A percentile compares a stretch with the other conserved stretches of the same genome.
Conservation (phyloP, 2,113 vertebrate species). For the Origma solitaria region DNA sequence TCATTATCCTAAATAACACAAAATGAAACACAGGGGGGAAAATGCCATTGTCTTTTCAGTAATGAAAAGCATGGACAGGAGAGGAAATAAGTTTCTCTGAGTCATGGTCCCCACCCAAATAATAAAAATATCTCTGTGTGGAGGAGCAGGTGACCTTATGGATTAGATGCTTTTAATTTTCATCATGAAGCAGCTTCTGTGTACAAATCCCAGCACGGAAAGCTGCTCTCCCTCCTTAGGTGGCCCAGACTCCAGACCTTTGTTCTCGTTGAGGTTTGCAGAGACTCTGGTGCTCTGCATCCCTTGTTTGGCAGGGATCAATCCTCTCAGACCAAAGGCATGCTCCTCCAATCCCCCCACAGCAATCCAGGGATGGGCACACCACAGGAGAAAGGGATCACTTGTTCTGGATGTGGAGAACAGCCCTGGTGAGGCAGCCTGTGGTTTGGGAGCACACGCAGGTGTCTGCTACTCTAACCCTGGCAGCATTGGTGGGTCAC, state of each 20-base stretch:
- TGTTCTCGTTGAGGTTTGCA: neutral
- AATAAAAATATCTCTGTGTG: neutral
- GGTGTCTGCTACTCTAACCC: neutral
- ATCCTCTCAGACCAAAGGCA: neutral
- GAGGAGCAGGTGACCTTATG: neutral
- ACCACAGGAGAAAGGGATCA: neutral
- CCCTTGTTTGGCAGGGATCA: neutral
- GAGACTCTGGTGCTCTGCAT: neutral
- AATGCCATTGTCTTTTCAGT: neutral
- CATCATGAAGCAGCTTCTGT: neutral
- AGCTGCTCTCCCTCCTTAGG: neutral
- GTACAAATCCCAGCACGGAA: neutral
- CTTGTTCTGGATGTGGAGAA: neutral
- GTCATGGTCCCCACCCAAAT: slow-evolving; percentile 37
- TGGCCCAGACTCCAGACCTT: neutral
- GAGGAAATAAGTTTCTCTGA: slow-evolving; percentile 43
- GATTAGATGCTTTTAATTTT: neutral
- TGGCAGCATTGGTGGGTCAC: neutral
- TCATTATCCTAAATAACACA: slow-evolving; percentile 15
- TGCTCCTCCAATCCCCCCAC: rapidly evolving
- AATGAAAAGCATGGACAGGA: neutral
- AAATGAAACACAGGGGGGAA: neutral
- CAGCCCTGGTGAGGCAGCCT: neutral
- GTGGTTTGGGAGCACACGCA: neutral
- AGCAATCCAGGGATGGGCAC: neutral